phyloP scores from a whole-genome alignment of 2,888 invertebrate species.

The Mystacides longicornis region DNA sequence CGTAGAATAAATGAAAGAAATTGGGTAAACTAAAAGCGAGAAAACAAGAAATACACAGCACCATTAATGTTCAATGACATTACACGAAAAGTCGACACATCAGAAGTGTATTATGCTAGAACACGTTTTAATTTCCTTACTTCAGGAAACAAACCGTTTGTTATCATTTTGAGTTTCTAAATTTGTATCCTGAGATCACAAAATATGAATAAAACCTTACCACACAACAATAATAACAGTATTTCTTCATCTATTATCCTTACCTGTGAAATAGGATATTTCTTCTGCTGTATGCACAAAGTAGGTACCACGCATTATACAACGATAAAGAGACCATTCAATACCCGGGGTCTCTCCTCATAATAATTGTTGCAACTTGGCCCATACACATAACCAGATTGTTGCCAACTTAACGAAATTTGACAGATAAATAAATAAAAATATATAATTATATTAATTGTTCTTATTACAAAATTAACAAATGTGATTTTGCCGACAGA shows the following conservation, averaged over 20 bases:
- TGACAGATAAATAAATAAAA: background rate
- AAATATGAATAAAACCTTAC: background rate
- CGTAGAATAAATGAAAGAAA: too few relatives aligned
- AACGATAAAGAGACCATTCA: background rate
- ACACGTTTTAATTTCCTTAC: too few relatives aligned
- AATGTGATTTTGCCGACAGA: background rate
- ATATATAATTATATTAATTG: background rate
- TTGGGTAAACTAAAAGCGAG: too few relatives aligned
- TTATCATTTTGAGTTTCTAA: too few relatives aligned
- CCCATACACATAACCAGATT: background rate
- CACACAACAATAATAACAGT: conserved; percentile 13
- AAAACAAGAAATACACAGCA: conserved; percentile 7
- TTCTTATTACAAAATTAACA: background rate
- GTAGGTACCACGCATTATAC: background rate
- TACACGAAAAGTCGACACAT: conserved; percentile 2
- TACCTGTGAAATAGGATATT: conserved; percentile 12
- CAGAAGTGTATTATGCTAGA: too few relatives aligned
- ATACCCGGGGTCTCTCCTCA: background rate
- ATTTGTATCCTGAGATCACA: too few relatives aligned
- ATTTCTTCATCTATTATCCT: conserved; percentile 20
- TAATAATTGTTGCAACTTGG: background rate
- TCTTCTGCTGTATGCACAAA: background rate
- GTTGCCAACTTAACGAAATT: background rate
- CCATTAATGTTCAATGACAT: conserved; percentile 13
- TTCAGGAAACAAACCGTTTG: too few relatives aligned